Evolutionary conservation across 2,888 invertebrate genomes (phyloP), one percentile per base, ranked within the genome.

Genomic region (Acleris cristana): DNA sequence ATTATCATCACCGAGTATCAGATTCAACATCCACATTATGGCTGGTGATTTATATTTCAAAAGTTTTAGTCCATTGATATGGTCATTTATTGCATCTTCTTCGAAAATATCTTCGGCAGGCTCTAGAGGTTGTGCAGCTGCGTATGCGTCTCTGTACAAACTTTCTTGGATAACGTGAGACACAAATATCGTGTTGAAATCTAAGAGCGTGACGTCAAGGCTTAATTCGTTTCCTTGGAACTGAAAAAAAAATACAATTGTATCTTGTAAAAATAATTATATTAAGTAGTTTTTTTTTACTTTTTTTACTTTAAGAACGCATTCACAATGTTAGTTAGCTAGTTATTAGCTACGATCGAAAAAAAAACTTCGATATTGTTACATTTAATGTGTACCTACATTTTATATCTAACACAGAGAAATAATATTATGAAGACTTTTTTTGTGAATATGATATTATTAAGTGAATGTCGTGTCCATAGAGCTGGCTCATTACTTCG

Each of bases 131-230:
- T 69, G 69, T 0, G 84, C 72, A 44, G 65, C 73, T 1, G 63
- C 7, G 54, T 86, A 88, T 0, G 81, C 80, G 66, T 92, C 92
- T 3, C 74, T 75, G 0, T 84, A 76, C 8, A 92, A 73, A 70
- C 87, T 84, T 61, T 92, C 91, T 80, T 90, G 91, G 14, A 92
- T 85, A 0, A 92, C 72, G 19, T 92, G 91, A 2, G 86, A 80
- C 10, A 85, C 81, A 55, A 92, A 92, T 55, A 92, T 71, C 0
- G 89, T 83, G 45, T 90, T 78, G 16, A 86, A 76, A 51, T 92
- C 92, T 1, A 92, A 65, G 3, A 84, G 72, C 3, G 79, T 76
- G 0, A 76, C 69, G 53, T 86, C 85, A 7, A 58, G 53, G 0
- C 73, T 79, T 0, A 60, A 7, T 0, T 73, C 44, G 16, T 78